phyloP scores from a whole-genome alignment of 2,797 vertebrate genomes.

The Remorina albescens region DNA sequence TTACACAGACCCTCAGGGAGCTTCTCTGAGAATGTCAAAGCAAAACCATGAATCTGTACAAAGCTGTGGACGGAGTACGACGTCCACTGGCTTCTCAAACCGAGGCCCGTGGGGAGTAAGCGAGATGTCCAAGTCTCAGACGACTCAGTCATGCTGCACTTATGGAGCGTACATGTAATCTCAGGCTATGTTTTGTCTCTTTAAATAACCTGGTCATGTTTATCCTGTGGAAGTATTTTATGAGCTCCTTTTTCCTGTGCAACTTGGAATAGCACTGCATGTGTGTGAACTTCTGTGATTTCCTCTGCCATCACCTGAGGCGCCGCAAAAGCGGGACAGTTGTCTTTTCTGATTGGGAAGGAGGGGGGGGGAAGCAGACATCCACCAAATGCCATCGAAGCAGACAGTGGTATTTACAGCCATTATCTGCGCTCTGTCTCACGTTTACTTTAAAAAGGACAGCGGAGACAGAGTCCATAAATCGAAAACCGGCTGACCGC shows the following conservation, averaged over 20 bases:
- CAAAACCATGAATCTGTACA: slow-evolving; percentile 55
- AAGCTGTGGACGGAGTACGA: slow-evolving; percentile 57
- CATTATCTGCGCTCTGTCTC: slow-evolving; percentile 70
- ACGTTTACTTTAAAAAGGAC: slow-evolving; percentile 66
- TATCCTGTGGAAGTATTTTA: slow-evolving; percentile 52
- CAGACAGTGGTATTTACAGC: slow-evolving; percentile 64
- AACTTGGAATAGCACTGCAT: slow-evolving; percentile 37
- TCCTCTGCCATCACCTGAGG: slow-evolving; percentile 21
- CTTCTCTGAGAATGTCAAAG: slow-evolving; percentile 80
- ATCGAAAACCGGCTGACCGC: slow-evolving; percentile 54
- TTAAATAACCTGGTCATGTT: slow-evolving; percentile 60
- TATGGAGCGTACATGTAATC: slow-evolving; percentile 49
- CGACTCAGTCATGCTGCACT: slow-evolving; percentile 41
- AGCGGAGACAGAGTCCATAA: slow-evolving; percentile 63
- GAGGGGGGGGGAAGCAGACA: background rate
- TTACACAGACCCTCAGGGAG: slow-evolving; percentile 73
- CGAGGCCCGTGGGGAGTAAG: slow-evolving; percentile 39
- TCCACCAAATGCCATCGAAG: slow-evolving; percentile 52
- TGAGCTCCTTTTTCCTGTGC: slow-evolving; percentile 63
- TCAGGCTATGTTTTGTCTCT: slow-evolving; percentile 51
- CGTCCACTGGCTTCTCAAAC: slow-evolving; percentile 38
- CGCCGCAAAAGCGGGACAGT: slow-evolving; percentile 28
- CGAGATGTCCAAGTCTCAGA: slow-evolving; percentile 52
- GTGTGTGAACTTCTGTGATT: slow-evolving; percentile 36
- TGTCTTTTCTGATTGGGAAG: slow-evolving; percentile 19